phyloP scores from a whole-genome alignment of 2,888 invertebrate genomes.

The Agrenia bidenticulata region DNA sequence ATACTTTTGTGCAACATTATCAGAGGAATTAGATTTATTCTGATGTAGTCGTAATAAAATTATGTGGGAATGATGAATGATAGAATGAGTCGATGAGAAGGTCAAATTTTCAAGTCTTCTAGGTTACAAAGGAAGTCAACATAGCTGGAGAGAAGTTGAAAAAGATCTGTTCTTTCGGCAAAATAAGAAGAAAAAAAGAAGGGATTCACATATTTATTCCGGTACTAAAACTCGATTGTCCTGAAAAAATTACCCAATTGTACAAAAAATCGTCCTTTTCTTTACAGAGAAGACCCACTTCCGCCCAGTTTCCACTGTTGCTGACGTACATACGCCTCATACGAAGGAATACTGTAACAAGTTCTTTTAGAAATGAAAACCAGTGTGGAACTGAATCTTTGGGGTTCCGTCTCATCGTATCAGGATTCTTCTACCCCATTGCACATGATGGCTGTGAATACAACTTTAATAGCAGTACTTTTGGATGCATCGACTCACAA shows the following conservation, averaged over 20 bases:
- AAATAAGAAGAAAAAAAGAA: too few species aligned
- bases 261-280: neutral
- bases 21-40: too few species aligned
- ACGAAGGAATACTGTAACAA: neutral
- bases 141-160: too few species aligned
- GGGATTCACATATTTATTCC: neutral
- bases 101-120: too few species aligned
- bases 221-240: constrained; percentile 4
- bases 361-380: too few species aligned
- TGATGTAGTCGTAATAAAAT: too few species aligned
- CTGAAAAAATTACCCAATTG: constrained; percentile 1
- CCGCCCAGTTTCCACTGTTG: neutral
- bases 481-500: neutral
- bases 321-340: neutral
- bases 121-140: too few species aligned
- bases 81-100: too few species aligned
- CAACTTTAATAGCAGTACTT: neutral
- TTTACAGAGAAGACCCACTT: neutral
- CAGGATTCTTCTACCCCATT: constrained; percentile 6
- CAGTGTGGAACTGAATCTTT: neutral
- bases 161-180: too few species aligned
- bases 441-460: neutral
- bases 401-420: constrained; percentile 4
- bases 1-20: too few species aligned
- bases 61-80: too few species aligned